These are phyloP conservation scores for Phycodurus eques DNA, from an alignment of 2,113 vertebrate species.

Conservation along the genomic window DNA sequence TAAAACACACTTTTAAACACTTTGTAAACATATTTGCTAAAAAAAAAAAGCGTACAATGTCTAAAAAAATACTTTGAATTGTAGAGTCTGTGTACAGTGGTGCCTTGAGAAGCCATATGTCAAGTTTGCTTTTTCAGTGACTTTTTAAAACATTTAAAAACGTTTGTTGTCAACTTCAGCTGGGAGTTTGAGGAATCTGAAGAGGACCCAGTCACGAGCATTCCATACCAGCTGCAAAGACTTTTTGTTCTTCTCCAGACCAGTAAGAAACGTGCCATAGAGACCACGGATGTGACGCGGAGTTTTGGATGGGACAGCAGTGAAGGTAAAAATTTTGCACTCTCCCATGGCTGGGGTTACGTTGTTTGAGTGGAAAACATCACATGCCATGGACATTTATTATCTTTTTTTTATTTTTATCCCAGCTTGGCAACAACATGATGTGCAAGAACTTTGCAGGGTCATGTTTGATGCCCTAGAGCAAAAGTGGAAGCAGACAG, in stretches of 20 bases:
- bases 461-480: slow-evolving; percentile 99
- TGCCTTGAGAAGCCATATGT: not conserved
- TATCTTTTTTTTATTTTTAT: slow-evolving; percentile 35
- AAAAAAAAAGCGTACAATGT: no score
- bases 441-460: slow-evolving; percentile 97
- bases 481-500: slow-evolving; percentile 98
- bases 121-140: not conserved
- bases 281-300: slow-evolving; percentile 96
- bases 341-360: slow-evolving; percentile 25
- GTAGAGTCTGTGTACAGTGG: not conserved
- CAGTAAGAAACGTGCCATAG: slow-evolving; percentile 97
- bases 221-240: slow-evolving; percentile 95
- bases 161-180: slow-evolving; percentile 59
- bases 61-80: no score
- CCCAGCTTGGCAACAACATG: slow-evolving; percentile 97
- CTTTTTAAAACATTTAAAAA: not conserved
- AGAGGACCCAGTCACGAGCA: slow-evolving; percentile 94
- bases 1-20: no score
- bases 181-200: slow-evolving; percentile 98
- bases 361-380: slow-evolving; percentile 2
- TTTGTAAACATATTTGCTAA: no score
- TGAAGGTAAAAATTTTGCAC: slow-evolving; percentile 78
- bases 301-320: slow-evolving; percentile 99
- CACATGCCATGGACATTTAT: slow-evolving; percentile 23
- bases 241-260: slow-evolving; percentile 97